Conservation (phyloP, 2,888 invertebrate genomes). For the Rhamphomyia laevipes region DNA sequence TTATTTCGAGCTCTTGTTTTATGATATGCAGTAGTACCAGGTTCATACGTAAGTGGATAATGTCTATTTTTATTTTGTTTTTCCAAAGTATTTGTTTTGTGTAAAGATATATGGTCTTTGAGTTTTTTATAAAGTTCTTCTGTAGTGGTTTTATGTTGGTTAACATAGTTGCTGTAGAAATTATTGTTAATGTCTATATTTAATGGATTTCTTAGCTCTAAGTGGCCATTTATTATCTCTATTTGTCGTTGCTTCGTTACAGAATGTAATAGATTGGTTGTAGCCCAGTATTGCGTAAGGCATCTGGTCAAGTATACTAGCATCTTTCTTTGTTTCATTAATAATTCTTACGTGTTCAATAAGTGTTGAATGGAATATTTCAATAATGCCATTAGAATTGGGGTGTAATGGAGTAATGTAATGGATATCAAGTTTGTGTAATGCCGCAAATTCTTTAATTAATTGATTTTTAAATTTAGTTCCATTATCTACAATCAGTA, state of each 20-base stretch:
- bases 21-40: constrained; percentile 4
- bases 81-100: neutral
- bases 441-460: neutral
- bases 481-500: neutral
- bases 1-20: constrained; percentile 6
- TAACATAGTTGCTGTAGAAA: too few species aligned
- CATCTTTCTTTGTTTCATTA: neutral
- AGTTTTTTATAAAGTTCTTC: too few species aligned
- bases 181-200: too few species aligned
- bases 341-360: neutral
- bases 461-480: neutral
- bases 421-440: neutral
- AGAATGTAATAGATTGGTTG: too few species aligned
- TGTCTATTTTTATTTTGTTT: constrained; percentile 7
- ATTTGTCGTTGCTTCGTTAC: too few species aligned
- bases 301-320: neutral
- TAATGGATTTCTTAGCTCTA: too few species aligned
- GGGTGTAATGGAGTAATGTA: neutral
- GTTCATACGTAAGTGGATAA: constrained; percentile 1
- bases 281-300: too few species aligned
- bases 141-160: too few species aligned
- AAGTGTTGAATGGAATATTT: neutral
- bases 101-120: too few species aligned
- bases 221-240: too few species aligned
- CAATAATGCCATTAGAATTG: neutral